phyloP scores from a whole-genome alignment of 1,140 invertebrate genomes.

The Calycopis cecrops region DNA sequence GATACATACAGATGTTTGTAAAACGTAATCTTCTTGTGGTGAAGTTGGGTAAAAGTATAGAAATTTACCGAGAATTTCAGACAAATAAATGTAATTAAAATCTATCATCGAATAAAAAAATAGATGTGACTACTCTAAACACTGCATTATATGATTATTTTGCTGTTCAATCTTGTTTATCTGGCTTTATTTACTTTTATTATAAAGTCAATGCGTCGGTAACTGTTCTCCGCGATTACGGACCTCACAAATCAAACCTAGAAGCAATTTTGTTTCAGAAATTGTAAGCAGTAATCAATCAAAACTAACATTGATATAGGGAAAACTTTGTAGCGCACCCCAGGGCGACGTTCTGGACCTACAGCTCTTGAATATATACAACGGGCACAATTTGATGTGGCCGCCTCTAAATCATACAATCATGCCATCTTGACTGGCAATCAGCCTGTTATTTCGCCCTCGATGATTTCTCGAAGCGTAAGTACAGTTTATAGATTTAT shows the following conservation, averaged over 20 bases:
- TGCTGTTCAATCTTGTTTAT: too few relatives aligned
- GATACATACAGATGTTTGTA: too few relatives aligned
- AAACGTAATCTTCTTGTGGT: too few relatives aligned
- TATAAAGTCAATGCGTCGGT: too few relatives aligned
- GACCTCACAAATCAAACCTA: neutral
- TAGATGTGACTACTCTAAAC: too few relatives aligned
- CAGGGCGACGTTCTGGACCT: slow-evolving; percentile 3
- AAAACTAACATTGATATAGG: slow-evolving; percentile 12
- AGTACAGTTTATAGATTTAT: slow-evolving; percentile 7
- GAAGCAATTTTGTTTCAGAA: neutral
- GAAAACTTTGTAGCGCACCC: neutral
- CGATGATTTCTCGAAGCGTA: neutral
- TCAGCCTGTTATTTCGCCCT: neutral
- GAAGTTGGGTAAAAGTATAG: too few relatives aligned
- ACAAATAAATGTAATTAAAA: too few relatives aligned
- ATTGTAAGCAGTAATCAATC: slow-evolving; percentile 5
- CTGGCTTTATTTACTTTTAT: too few relatives aligned
- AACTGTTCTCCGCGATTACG: too few relatives aligned
- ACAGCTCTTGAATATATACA: slow-evolving; percentile 5
- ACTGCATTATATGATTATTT: too few relatives aligned
- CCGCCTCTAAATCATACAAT: slow-evolving; percentile 8
- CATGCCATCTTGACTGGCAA: slow-evolving; percentile 1
- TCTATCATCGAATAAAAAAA: too few relatives aligned
- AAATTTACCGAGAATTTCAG: too few relatives aligned
- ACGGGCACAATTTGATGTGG: neutral